These are phyloP conservation scores for Leptobrachium leishanense DNA, from an alignment of 2,113 vertebrate species.

Conservation along the genomic window DNA sequence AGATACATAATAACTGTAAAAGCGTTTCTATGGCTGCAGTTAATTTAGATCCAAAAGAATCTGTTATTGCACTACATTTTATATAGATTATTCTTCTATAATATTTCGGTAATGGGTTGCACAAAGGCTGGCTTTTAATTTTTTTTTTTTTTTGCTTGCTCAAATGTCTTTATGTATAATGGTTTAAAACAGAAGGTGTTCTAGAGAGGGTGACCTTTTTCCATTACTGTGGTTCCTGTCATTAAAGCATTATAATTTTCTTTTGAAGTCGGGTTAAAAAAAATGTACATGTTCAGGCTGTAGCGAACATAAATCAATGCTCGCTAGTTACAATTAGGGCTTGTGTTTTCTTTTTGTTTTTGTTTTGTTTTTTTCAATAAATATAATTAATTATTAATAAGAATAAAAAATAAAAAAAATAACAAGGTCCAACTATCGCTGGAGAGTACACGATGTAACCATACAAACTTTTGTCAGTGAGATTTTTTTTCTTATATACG, in stretches of 20 bases:
- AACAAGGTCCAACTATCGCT: background rate
- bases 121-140: conserved; percentile 86
- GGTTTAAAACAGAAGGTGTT: conserved; percentile 83
- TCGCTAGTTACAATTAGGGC: conserved; percentile 71
- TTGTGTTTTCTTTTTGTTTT: conserved; percentile 55
- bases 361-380: conserved; percentile 13
- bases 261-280: conserved; percentile 77
- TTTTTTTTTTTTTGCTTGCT: conserved; percentile 67
- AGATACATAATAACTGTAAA: conserved; percentile 86
- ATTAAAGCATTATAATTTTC: conserved; percentile 86
- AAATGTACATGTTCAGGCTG: conserved; percentile 70
- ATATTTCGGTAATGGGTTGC: conserved; percentile 82
- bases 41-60: conserved; percentile 88
- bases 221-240: conserved; percentile 83
- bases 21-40: conserved; percentile 81
- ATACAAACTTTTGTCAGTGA: background rate
- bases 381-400: conserved; percentile 17
- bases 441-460: background rate
- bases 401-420: conserved; percentile 43
- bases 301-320: conserved; percentile 76
- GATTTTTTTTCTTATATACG: background rate
- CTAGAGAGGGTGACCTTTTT: conserved; percentile 83
- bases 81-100: conserved; percentile 81
- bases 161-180: conserved; percentile 81
- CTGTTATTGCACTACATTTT: conserved; percentile 78